Base-by-base conservation (phyloP, 2,797 vertebrate species). In the Tokudaia tokunoshimensis region DNA sequence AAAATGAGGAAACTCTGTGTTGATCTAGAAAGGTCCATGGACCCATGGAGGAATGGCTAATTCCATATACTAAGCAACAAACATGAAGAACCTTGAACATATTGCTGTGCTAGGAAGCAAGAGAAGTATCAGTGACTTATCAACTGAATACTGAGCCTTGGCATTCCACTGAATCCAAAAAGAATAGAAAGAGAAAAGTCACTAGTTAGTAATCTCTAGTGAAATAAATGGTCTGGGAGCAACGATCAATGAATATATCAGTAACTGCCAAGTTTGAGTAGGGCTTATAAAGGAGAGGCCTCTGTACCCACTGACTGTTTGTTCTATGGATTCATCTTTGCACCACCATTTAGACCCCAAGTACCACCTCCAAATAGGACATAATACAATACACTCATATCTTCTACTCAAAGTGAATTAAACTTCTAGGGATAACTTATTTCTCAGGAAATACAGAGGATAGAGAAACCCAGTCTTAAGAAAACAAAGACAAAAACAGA, bases 131-230 rank as follows among this genome's bases (percentile, higher is more conserved):
- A 97, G 85, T 44, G 19, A 96, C 89, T 82, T 79, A 81, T 70
- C 29, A 95, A 82, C 0, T 94, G n/a, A 31, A 82, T 61, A 89
- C 0, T 57, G 52, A 74, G 24, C 63, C 87, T 90, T 93, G 92
- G 81, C 96, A 92, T 93, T 92, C 17, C 44, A 93, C 70, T 91
- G 84, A 90, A 79, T 84, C 24, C 24, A 86, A 96, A 89, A 95
- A 52, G 20, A 90, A 14, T 9, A 91, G 47, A 94, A 76, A 72
- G 55, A 85, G 47, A 89, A 95, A 76, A 91, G 41, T 81, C 83
- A 92, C 15, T 14, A 76, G 24, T 29, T 95, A 11, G n/a, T 95
- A 89, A 94, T 95, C 34, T 3, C 3, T 89, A 92, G 34, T 82
- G 61, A 96, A 95, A 92, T 85, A 94, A 92, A 79, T 55, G 26